A percentile compares a stretch with the other conserved stretches of the same genome.
Conservation (phyloP, 2,888 invertebrate species). For the Acronicta alni region DNA sequence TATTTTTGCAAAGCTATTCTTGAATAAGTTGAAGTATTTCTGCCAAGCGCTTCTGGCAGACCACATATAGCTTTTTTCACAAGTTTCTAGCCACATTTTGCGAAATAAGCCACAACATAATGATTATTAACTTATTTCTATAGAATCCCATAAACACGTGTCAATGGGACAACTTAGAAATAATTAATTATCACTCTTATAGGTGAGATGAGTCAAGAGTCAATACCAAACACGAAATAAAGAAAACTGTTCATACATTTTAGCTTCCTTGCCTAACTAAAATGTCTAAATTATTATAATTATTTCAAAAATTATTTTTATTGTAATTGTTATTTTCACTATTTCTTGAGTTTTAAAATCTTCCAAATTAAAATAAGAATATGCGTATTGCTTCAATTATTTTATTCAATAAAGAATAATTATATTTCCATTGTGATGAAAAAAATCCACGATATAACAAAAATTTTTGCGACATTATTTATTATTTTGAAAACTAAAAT, state of each 20-base stretch:
- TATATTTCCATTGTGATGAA: no score
- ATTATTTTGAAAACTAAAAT: no score
- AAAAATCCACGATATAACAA: no score
- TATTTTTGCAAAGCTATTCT: conserved; percentile 31
- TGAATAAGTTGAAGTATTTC: conserved; percentile 22
- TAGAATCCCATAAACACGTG: background rate
- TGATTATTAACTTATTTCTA: conserved; percentile 25
- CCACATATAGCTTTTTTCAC: conserved; percentile 52
- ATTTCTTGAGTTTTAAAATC: no score
- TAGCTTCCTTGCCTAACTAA: no score
- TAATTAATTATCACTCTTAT: conserved; percentile 16
- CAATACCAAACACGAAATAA: background rate
- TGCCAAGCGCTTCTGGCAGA: conserved; percentile 46
- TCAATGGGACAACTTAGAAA: conserved; percentile 28
- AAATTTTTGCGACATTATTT: no score
- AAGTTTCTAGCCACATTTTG: conserved; percentile 56
- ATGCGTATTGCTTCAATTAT: no score
- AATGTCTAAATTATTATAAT: background rate
- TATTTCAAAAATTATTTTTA: background rate
- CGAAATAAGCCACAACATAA: conserved; percentile 59
- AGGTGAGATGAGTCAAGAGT: conserved; percentile 19
- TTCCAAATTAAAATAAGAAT: no score
- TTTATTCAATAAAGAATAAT: no score
- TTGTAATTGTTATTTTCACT: no score
- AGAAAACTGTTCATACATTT: background rate